Evolutionary conservation across 2,888 invertebrate genomes (phyloP), one percentile per base, ranked within the genome.

Genomic region (Ceraclea dissimilis): DNA sequence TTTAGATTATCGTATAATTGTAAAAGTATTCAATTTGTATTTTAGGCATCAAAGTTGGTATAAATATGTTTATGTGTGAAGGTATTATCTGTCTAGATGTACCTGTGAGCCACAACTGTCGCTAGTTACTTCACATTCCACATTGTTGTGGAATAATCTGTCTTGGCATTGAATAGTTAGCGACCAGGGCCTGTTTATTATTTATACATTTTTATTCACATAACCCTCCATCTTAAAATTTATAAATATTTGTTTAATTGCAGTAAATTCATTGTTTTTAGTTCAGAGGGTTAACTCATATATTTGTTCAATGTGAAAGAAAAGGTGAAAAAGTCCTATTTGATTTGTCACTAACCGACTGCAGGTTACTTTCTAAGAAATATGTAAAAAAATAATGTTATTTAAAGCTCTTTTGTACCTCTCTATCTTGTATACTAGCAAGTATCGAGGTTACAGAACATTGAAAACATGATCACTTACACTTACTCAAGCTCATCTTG

Each of bases 121-220:
- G 51, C 57, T 57, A 54, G 54, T 54, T 56, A 54, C 46, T 56
- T 34, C 34, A 53, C 18, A 52, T 53, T 50, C 19, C 17, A 4
- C 16, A 13, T n/a, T 8, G 4, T n/a, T 39, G 2, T 39, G 39
- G 39, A 39, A 16, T 8, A 8, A 16, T 39, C 13, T 26, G 21
- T 21, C 39, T 26, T 19, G 43, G 19, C n/a, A 49, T 31, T 10
- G 17, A 34, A 31, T 50, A 33, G 46, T 55, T 56, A 56, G 56
- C 56, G 39, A 56, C 51, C 31, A 19, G n/a, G 56, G 56, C 56
- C 56, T 56, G 34, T 44, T n/a, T 47, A 19, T 53, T 19, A 19
- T 47, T 47, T 47, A 17, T 47, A 18, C 18, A 19, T 18, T 19
- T 17, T 17, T 47, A 17, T 47, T 13, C 47, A 47, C 26, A 26